Evolutionary conservation across 2,797 vertebrate species (phyloP), one percentile per base, ranked within the genome.

Genomic region (Gobio occitaniae): DNA sequence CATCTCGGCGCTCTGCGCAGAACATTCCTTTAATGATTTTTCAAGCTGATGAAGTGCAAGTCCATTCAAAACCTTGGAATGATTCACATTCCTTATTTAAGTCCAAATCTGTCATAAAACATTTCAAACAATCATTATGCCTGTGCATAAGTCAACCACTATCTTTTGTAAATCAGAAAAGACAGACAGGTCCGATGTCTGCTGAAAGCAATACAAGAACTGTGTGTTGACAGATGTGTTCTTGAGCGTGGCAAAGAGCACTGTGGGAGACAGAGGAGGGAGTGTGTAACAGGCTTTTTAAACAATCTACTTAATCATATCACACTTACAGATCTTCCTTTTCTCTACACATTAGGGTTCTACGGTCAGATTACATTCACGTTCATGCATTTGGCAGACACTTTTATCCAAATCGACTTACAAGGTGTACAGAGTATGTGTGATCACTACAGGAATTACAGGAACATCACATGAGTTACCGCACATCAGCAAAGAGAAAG

Each of bases 231-330:
- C 79, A 47, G 66, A n/a, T 10, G 25, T 36, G 44, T 66, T 66
- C 44, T 50, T 66, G 44, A 82, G 16, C 25, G 4, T 29, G 70
- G 44, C 54, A 50, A 48, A 72, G 68, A 63, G 69, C 52, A 74
- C 56, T 63, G 54, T 82, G 10, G 77, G 29, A 80, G 69, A 29
- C 52, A 11, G 65, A 81, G n/a, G 65, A 81, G n/a, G n/a, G 10
- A 71, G 68, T 48, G 68, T 32, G 68, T 29, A 59, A 71, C n/a
- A 61, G 16, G n/a, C 80, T 41, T 59, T 71, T 81, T 25, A 71
- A 81, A 59, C 4, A 8, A 48, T 32, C 38, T 59, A 59, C 36
- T 21, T 61, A 71, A 82, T n/a, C 41, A 61, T 6, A 72, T 61
- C 38, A 72, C 17, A 61, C n/a, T 44, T 69, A 25, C 52, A 48